Base-by-base conservation (phyloP, 2,113 vertebrate species). In the Cebidichthys violaceus region DNA sequence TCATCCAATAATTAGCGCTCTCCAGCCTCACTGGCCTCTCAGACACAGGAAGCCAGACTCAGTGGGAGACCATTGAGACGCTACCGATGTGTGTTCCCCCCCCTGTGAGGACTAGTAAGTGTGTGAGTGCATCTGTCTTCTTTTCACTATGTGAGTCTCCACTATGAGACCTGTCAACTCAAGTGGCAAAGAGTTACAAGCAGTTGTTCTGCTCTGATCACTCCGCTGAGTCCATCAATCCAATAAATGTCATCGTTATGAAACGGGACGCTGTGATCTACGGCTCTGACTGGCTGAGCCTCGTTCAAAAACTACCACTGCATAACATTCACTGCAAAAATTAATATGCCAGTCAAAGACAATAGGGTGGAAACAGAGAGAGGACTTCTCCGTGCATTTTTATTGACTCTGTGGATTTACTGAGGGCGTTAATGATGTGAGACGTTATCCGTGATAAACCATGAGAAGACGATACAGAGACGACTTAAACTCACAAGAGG, bases 1-100 rank as follows among this genome's bases (percentile, higher is more conserved):
- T 85, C 29, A 70, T 78, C 76, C 77, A 76, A 62, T 89, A 84
- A 88, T 90, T 71, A 81, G 80, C 75, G 75, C 47, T 82, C 43
- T 80, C 24, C 57, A 76, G 59, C 37, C 20, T 39, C 24, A 35
- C 31, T 85, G 84, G 86, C 82, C 77, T 80, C 68, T 79, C 71
- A 75, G 62, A 71, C 39, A 54, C 70, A 82, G 81, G 79, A 67
- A 78, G 72, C 79, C 81, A 76, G 82, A 78, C 86, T 65, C 86
- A 84, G 66, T 47, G 14, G 72, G 83, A 62, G 27, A 54, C n/a
- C 66, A 20, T 15, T 41, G n/a, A 65, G 41, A 41, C 35, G 18
- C n/a, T 15, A 13, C 6, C 0, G 57, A 14, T 57, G 29, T 1
- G 3, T 73, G 6, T 67, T 17, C 7, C 27, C 41, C 14, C 7